A percentile compares a stretch with the other conserved stretches of the same genome.
phyloP scores from a whole-genome alignment of 2,797 vertebrate genomes.

The Epinephelus awoara region DNA sequence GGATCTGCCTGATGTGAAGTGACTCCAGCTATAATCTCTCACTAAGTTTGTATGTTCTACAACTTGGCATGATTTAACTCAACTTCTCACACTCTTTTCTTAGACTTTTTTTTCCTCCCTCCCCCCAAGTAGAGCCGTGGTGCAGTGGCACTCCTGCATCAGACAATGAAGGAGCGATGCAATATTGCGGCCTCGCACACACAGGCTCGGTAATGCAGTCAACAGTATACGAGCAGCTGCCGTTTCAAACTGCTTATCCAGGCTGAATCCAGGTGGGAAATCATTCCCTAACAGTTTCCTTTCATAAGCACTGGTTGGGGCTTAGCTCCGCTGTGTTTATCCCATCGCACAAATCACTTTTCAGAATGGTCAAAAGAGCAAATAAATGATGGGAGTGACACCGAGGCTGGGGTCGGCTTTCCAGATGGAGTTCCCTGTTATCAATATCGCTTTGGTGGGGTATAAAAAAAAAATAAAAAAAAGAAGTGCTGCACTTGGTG shows the following conservation, averaged over 20 bases:
- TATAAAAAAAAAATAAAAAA: constrained; percentile 9
- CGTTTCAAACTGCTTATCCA: constrained; percentile 79
- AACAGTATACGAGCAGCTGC: constrained; percentile 69
- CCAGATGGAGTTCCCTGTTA: constrained; percentile 60
- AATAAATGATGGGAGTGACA: constrained; percentile 63
- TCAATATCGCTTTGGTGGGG: constrained; percentile 58
- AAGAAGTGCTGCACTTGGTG: constrained; percentile 20
- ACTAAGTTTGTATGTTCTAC: constrained; percentile 85
- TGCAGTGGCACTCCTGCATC: constrained; percentile 48
- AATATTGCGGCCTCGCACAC: constrained; percentile 52
- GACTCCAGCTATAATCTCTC: constrained; percentile 87
- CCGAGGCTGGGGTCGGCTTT: constrained; percentile 37
- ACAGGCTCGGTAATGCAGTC: constrained; percentile 69
- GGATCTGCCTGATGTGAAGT: constrained; percentile 86
- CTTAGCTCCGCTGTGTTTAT: constrained; percentile 67
- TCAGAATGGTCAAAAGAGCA: constrained; percentile 68
- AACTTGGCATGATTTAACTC: constrained; percentile 75
- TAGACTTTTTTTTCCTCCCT: neutral
- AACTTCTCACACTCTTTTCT: constrained; percentile 53
- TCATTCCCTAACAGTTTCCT: constrained; percentile 77
- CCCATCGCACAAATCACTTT: constrained; percentile 74
- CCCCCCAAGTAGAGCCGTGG: constrained; percentile 39
- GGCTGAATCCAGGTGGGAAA: constrained; percentile 81
- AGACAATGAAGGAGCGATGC: constrained; percentile 65
- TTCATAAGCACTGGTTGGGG: constrained; percentile 74